Conservation (phyloP, 2,797 vertebrate species). For the Enteromius viviparus region DNA sequence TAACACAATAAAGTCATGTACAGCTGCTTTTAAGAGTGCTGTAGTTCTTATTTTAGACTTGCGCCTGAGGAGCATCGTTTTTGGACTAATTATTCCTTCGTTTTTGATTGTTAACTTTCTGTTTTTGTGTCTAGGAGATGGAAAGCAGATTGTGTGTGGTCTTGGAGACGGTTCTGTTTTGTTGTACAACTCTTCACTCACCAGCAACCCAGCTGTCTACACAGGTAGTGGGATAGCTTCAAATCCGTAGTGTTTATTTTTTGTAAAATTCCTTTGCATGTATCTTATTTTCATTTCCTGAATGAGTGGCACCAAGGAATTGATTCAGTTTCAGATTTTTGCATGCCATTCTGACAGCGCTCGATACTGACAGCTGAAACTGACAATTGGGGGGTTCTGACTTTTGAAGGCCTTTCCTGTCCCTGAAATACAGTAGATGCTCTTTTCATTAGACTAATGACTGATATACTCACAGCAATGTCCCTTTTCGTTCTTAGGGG, state of each 20-base stretch:
- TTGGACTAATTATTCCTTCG: neutral
- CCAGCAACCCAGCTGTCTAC: conserved; percentile 75
- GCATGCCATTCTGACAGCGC: conserved; percentile 5
- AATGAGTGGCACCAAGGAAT: conserved; percentile 15
- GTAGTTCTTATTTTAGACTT: conserved; percentile 30
- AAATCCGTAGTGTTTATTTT: conserved; percentile 40
- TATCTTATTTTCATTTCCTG: conserved; percentile 11
- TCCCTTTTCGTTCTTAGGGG: neutral
- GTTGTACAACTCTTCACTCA: conserved; percentile 79
- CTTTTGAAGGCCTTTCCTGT: conserved; percentile 4
- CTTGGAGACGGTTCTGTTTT: conserved; percentile 82
- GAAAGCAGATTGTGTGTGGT: conserved; percentile 86
- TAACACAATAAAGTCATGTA: conserved; percentile 26
- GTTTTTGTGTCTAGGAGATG: conserved; percentile 79
- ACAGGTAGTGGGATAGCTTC: conserved; percentile 78
- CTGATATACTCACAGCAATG: neutral
- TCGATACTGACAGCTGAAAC: conserved; percentile 2
- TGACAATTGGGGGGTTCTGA: conserved; percentile 23
- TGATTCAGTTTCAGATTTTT: conserved; percentile 19
- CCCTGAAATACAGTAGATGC: conserved; percentile 5
- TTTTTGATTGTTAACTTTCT: conserved; percentile 49
- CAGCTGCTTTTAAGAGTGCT: conserved; percentile 9
- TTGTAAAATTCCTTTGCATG: conserved; percentile 34
- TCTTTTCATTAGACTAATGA: conserved; percentile 18
- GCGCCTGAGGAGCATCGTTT: neutral